Conservation (phyloP, 2,888 invertebrate species). For the Sesia apiformis region DNA sequence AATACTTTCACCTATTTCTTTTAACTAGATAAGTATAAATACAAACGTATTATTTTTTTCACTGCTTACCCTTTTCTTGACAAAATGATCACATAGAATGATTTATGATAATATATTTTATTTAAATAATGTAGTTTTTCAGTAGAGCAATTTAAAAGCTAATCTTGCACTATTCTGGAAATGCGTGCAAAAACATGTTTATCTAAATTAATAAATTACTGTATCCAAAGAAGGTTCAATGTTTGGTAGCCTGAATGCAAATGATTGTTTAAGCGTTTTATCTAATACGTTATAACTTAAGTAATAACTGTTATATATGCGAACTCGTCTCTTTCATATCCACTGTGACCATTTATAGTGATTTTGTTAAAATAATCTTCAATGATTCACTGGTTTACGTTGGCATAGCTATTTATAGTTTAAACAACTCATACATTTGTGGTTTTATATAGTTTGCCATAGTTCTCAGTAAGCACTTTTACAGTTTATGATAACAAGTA, state of each 20-base stretch:
- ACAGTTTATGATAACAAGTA: neutral
- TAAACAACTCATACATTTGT: neutral
- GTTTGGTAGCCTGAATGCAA: neutral
- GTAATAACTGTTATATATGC: neutral
- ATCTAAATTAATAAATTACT: neutral
- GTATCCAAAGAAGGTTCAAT: neutral
- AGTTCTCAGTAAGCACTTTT: neutral
- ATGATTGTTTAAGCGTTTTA: neutral
- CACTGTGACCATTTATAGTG: neutral
- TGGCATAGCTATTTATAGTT: neutral
- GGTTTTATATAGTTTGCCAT: neutral
- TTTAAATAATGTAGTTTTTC: too few species aligned
- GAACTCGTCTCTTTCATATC: neutral
- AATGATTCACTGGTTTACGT: neutral
- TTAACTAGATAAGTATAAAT: too few species aligned
- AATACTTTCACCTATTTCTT: too few species aligned
- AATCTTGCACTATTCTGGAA: too few species aligned
- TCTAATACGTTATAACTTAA: too few species aligned
- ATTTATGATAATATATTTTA: too few species aligned
- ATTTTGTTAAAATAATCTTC: neutral
- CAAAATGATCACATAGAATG: too few species aligned
- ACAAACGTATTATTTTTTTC: too few species aligned
- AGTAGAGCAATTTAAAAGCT: too few species aligned
- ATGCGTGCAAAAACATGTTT: too few species aligned
- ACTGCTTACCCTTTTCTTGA: too few species aligned